Percentiles rank a stretch among this genome's conserved stretches.
These are phyloP conservation scores for Polydrusus pterygomalis DNA, from an alignment of 2,888 invertebrate species.

Conservation along the genomic window DNA sequence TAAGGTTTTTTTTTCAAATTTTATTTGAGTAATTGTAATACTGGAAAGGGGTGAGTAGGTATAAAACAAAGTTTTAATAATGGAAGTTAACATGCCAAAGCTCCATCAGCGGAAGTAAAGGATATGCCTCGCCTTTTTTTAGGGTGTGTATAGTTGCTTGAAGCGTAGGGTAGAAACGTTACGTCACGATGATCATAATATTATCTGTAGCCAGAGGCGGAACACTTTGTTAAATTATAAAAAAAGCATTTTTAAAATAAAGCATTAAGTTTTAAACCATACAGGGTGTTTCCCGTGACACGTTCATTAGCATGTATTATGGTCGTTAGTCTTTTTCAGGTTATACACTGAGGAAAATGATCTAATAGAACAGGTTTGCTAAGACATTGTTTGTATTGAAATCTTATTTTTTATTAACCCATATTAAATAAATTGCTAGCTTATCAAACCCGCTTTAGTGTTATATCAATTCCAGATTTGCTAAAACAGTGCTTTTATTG, in stretches of 20 bases:
- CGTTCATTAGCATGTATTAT: too few species aligned
- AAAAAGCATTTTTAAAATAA: not conserved
- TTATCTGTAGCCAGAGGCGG: not conserved
- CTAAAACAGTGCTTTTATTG: too few species aligned
- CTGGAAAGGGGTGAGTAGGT: not conserved
- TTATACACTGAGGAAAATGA: too few species aligned
- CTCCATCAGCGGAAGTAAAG: conserved; percentile 27
- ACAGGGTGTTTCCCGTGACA: too few species aligned
- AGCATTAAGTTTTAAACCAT: not conserved
- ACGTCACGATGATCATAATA: not conserved
- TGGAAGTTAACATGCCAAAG: conserved; percentile 22
- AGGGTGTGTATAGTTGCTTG: conserved; percentile 18
- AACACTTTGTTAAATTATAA: not conserved
- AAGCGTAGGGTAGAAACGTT: not conserved
- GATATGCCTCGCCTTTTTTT: conserved; percentile 20
- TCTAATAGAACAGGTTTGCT: too few species aligned
- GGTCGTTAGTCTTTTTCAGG: too few species aligned
- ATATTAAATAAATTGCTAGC: too few species aligned
- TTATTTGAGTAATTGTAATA: not conserved
- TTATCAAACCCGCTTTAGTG: too few species aligned
- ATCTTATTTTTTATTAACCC: too few species aligned
- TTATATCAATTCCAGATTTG: too few species aligned
- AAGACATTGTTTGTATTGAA: too few species aligned
- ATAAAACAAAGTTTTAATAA: conserved; percentile 15
- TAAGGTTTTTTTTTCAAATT: not conserved